Conservation (phyloP, 2,113 vertebrate species). For the Dicerorhinus sumatrensis region DNA sequence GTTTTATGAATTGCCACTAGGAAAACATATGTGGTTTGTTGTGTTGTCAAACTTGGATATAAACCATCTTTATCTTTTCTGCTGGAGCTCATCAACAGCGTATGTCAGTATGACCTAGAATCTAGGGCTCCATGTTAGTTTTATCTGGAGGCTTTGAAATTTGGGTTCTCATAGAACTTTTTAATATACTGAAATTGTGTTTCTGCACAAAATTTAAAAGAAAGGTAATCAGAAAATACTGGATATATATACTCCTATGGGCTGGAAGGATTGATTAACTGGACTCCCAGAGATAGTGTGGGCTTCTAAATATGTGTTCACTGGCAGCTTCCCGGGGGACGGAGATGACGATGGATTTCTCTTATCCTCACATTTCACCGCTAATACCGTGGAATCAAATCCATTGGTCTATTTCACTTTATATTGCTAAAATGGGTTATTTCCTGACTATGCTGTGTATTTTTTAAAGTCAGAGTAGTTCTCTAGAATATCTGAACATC, state of each 20-base stretch:
- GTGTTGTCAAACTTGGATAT: conserved; percentile 41
- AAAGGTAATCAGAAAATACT: background rate
- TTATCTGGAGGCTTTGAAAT: conserved; percentile 22
- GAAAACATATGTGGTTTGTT: conserved; percentile 42
- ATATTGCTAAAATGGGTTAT: background rate
- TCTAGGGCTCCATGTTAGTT: background rate
- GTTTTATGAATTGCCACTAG: conserved; percentile 27
- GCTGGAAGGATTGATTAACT: background rate
- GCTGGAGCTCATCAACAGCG: background rate
- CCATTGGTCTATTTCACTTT: conserved; percentile 6
- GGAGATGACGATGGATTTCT: background rate
- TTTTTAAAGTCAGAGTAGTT: conserved; percentile 21
- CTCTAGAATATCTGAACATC: background rate
- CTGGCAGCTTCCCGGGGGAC: background rate
- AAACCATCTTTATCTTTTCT: conserved; percentile 38
- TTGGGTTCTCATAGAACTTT: conserved; percentile 21
- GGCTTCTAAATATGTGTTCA: background rate
- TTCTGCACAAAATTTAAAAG: conserved; percentile 40
- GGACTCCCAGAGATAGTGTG: background rate
- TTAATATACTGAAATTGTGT: background rate
- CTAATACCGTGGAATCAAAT: background rate
- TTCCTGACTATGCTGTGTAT: background rate
- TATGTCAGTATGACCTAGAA: background rate
- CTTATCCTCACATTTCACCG: background rate
- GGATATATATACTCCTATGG: background rate